Base-by-base conservation (phyloP, 2,113 vertebrate genomes). In the Percina caprodes region DNA sequence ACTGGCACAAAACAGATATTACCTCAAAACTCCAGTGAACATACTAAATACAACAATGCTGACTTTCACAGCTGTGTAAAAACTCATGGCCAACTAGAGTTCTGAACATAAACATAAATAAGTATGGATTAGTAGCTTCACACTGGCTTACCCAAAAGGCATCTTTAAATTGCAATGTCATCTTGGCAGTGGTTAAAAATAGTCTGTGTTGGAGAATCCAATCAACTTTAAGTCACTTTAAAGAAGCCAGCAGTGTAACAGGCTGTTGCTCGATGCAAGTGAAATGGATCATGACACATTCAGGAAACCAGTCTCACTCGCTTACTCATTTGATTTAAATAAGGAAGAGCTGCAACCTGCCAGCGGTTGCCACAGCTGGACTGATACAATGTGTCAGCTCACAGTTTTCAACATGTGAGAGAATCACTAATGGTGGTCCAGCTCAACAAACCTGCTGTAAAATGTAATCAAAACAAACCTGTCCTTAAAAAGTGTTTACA, bases 161-260 rank as follows among this genome's bases (percentile, higher is more conserved):
- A 83, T 98, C 96, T 94, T 95, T 97, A 91, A 98, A 99, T 56
- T 95, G 94, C 86, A 97, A 93, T 65, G 95, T 79, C 97, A 97
- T 98, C 88, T 66, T 74, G 59, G 46, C 30, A 35, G 59, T 21
- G 6, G 54, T 59, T 49, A 4, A 49, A 74, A 76, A 58, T 1
- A 67, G 26, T 69, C 23, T 67, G 15, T 12, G 45, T 42, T 54
- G 9, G 5, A 82, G 13, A 75, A 51, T 77, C 33, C 24, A 12
- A 68, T 75, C 33, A 30, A 23, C 46, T 49, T 42, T 2, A 55
- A 75, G 9, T 69, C 23, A 49, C 71, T 58, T 42, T 54, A 55
- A 69, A 10, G 4, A 9, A 42, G 39, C 3, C 6, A 1, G 66
- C 39, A 4, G 70, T 7, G 23, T 14, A 58, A 2, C 66, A 55